phyloP scores from a whole-genome alignment of 2,888 invertebrate species.

The Colostygia pectinataria region DNA sequence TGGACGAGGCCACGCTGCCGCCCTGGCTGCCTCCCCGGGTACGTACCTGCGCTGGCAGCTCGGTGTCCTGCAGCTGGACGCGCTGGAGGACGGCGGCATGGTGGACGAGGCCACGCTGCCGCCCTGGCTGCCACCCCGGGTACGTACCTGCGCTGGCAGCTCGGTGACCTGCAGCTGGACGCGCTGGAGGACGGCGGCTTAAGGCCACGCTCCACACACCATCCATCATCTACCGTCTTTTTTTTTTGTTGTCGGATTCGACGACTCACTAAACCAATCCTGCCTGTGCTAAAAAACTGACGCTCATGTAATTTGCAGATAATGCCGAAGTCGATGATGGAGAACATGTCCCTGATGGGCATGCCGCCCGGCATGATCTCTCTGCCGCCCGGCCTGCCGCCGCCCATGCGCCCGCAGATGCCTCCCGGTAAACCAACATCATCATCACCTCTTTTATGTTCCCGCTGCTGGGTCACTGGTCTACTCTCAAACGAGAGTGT shows the following conservation, averaged over 20 bases:
- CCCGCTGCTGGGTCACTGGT: too few species aligned
- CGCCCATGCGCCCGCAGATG: constrained; percentile 26
- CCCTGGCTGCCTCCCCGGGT: too few species aligned
- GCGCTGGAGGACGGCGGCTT: constrained; percentile 95
- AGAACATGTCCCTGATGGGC: constrained; percentile 56
- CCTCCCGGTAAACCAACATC: constrained; percentile 29
- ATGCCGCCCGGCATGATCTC: constrained; percentile 34
- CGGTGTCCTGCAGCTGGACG: too few species aligned
- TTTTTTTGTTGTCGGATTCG: background rate
- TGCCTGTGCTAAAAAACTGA: too few species aligned
- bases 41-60: too few species aligned
- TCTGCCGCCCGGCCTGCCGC: constrained; percentile 37
- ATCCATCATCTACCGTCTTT: too few species aligned
- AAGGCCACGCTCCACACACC: constrained; percentile 97
- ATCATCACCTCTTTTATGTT: too few species aligned
- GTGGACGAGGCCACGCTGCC: constrained; percentile 97
- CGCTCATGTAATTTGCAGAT: constrained; percentile 47
- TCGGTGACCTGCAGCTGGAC: constrained; percentile 89
- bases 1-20: too few species aligned
- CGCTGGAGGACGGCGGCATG: constrained; percentile 96
- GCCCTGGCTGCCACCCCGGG: too few species aligned
- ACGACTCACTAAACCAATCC: too few species aligned
- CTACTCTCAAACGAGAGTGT: too few species aligned
- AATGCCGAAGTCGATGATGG: constrained; percentile 67
- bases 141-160: constrained; percentile 87